Conservation (phyloP, 2,113 vertebrate species). For the Glaucidium brasilianum region DNA sequence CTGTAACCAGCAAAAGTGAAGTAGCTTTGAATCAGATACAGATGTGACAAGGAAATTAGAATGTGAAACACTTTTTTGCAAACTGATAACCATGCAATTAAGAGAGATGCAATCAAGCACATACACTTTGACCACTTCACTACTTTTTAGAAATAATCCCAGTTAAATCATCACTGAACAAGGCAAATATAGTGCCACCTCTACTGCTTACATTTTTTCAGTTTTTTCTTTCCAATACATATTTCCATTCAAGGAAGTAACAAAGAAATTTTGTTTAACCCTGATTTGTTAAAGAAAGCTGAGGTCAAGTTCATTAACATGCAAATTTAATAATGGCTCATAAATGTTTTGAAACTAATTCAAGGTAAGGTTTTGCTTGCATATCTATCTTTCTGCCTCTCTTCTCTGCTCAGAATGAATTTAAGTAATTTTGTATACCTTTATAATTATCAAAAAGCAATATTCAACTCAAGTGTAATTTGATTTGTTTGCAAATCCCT, state of each 20-base stretch:
- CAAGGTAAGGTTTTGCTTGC: not conserved
- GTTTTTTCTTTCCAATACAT: not conserved
- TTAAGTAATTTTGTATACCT: not conserved
- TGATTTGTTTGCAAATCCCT: constrained; percentile 66
- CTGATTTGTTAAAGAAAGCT: not conserved
- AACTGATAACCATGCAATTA: constrained; percentile 16
- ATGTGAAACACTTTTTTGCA: not conserved
- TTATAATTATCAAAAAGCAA: not conserved
- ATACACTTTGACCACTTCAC: constrained; percentile 17
- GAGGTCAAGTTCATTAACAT: not conserved
- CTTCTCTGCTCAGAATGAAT: not conserved
- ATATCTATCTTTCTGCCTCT: not conserved
- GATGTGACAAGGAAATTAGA: not conserved
- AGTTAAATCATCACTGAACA: not conserved
- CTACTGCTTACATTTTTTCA: not conserved
- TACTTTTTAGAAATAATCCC: not conserved
- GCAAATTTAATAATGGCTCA: not conserved
- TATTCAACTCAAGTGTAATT: constrained; percentile 24
- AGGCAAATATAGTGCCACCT: not conserved
- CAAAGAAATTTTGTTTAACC: not conserved
- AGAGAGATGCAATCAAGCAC: constrained; percentile 51
- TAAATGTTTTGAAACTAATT: not conserved
- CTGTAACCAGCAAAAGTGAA: not conserved
- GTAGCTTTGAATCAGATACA: not conserved
- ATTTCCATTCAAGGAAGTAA: not conserved